Base-by-base conservation (phyloP, 1,140 invertebrate species). In the Andricus grossulariae region DNA sequence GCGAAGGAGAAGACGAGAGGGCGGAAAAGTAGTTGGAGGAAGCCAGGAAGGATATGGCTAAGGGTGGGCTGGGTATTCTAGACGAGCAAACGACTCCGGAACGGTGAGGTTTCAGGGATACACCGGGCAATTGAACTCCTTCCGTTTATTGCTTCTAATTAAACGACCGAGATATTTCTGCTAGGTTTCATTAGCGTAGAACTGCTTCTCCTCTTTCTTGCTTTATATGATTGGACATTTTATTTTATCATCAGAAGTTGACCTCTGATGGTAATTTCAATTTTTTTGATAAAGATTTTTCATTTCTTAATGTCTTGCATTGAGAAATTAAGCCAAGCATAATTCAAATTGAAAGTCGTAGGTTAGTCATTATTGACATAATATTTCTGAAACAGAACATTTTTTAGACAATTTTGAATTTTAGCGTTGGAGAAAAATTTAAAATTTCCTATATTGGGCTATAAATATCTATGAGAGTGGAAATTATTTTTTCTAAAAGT, bases 121-220 rank as follows among this genome's bases (percentile, higher is more conserved):
- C 84, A 84, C 84, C 84, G 82, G 84, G 83, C 89, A 90, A 90
- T 91, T 90, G 88, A 91, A 90, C 89, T 89, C 84, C 85, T 85
- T 88, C 84, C 90, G 88, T 90, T 90, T 90, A 90, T 90, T 90
- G 89, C 88, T 86, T 88, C 88, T 89, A 90, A 90, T 91, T 90
- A 91, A 91, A 90, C 87, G 86, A 88, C 86, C 84, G 82, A 90
- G 87, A 91, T 90, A 90, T 90, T 89, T 91, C 87, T 88, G 81
- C 86, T 88, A 88, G 88, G 88, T 91, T 91, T 90, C 89, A 90
- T 90, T 91, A 90, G 85, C 87, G 88, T 86, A 80, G 77, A 85
- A 83, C 80, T 50, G 71, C 73, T 16, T 72, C 50, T 45, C 11
- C 13, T 50, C 54, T 72, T 16, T 12, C 73, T 77, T 71, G 39